Conservation (phyloP, 1,140 invertebrate species). For the Drosophila sp. region DNA sequence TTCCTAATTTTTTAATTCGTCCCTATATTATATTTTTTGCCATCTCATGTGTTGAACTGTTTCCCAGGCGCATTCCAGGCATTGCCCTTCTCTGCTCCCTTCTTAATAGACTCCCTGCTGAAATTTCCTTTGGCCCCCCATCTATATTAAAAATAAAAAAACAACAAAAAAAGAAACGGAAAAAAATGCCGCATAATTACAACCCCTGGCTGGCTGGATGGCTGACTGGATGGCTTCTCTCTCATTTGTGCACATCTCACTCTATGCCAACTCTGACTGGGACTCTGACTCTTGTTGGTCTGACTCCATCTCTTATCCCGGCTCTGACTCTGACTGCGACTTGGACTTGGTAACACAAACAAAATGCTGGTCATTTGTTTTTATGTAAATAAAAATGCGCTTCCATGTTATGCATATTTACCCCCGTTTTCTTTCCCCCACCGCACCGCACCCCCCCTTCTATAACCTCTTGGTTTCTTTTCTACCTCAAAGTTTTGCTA, state of each 20-base stretch:
- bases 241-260: conserved; percentile 48
- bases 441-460: not conserved
- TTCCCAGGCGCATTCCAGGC: conserved; percentile 64
- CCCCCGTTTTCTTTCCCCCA: conserved; percentile 26
- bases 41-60: conserved; percentile 54
- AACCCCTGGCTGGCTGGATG: conserved; percentile 52
- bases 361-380: conserved; percentile 81
- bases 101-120: conserved; percentile 44
- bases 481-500: not conserved
- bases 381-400: conserved; percentile 77
- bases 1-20: too few species aligned
- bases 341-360: conserved; percentile 41
- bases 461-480: not conserved
- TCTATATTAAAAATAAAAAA: conserved; percentile 18
- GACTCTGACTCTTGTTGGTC: conserved; percentile 7
- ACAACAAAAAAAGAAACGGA: not conserved
- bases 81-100: not conserved
- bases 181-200: conserved; percentile 66
- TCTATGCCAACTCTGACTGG: conserved; percentile 31
- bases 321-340: conserved; percentile 13
- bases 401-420: conserved; percentile 60
- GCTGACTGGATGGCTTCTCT: conserved; percentile 17
- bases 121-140: conserved; percentile 38
- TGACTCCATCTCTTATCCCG: conserved; percentile 22
- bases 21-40: conserved; percentile 41